These are phyloP conservation scores for Pluvialis apricaria DNA, from an alignment of 2,113 vertebrate species.

Conservation along the genomic window DNA sequence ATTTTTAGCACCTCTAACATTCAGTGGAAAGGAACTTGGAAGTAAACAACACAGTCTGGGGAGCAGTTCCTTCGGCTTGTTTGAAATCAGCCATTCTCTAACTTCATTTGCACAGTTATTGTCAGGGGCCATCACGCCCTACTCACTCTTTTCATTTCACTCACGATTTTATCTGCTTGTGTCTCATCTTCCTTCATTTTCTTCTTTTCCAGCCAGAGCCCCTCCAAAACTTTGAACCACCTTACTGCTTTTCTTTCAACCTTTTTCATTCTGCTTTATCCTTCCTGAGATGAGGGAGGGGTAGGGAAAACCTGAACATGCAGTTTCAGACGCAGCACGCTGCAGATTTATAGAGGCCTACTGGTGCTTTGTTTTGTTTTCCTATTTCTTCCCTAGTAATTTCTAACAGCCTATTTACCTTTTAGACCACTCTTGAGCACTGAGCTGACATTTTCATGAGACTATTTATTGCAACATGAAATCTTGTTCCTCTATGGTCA, in stretches of 20 bases:
- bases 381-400: slow-evolving; percentile 36
- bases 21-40: not conserved
- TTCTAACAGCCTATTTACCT: slow-evolving; percentile 62
- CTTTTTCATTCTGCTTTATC: not conserved
- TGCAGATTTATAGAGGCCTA: slow-evolving; percentile 28
- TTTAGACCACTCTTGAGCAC: slow-evolving; percentile 48
- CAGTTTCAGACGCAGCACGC: not conserved
- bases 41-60: not conserved
- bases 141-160: not conserved
- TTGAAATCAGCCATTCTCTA: not conserved
- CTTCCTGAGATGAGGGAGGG: not conserved
- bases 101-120: not conserved
- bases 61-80: not conserved
- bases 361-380: slow-evolving; percentile 46
- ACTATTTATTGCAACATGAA: slow-evolving; percentile 42
- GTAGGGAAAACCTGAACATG: not conserved
- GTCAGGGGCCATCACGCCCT: not conserved
- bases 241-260: not conserved
- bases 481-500: slow-evolving; percentile 28
- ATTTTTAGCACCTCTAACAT: not conserved
- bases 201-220: not conserved
- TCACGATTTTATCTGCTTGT: not conserved
- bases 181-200: not conserved
- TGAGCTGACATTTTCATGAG: slow-evolving; percentile 50
- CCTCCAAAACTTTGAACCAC: not conserved